Evolutionary conservation across 2,797 vertebrate genomes (phyloP), one percentile per base, ranked within the genome.

Genomic region (Typhlichthys subterraneus): DNA sequence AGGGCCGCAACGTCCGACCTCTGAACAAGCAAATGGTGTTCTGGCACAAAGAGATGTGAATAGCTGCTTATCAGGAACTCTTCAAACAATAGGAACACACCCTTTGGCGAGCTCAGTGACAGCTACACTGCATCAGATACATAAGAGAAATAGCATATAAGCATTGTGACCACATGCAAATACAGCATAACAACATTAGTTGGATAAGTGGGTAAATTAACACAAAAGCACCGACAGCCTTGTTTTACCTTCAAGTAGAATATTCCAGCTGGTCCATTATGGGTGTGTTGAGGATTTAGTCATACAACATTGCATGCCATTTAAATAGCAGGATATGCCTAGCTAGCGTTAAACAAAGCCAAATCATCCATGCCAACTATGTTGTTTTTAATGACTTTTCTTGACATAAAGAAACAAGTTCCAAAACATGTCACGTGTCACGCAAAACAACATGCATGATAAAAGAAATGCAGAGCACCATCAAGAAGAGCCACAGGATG

Each of bases 11-110:
- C 23, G 23, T 23, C 23, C 23, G 66, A 69, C 79, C 55, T 63
- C 54, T 58, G 54, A 85, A 81, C 75, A 84, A 79, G 80, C 73
- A 80, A 47, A 62, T 46, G 73, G 52, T 29, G n/a, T 79, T 73
- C 61, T 56, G 70, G 62, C 79, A 61, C 72, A 83, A 79, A 82
- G 61, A 72, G 8, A 0, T 10, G 0, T 63, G 45, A 11, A 49
- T 19, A 45, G 17, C 66, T 38, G 64, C 52, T 68, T 62, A 61
- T 75, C 71, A 61, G 71, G 59, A 71, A 65, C 57, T 62, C 31
- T 48, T 56, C 42, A 65, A 57, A 63, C 2, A 31, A 14, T 61
- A 23, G 14, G 29, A 56, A 57, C 8, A 50, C 13, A 42, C 46
- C 61, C 12, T 13, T 9, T 10, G 62, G 50, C 49, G n/a, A 6